Conservation (phyloP, 2,888 invertebrate genomes). For the Lagria hirta region DNA sequence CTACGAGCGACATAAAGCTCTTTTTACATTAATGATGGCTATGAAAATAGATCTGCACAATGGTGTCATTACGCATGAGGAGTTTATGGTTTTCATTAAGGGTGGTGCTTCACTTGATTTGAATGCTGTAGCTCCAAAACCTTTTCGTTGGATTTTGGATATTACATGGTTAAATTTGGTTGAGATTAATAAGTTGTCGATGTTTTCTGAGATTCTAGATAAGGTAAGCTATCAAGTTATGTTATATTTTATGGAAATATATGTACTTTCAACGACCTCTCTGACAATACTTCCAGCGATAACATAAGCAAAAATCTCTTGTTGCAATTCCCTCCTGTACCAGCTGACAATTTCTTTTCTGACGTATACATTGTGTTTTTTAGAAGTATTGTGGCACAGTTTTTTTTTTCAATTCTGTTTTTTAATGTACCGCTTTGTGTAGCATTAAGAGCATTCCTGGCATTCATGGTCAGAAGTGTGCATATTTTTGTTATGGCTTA, state of each 20-base stretch:
- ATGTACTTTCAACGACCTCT: not conserved
- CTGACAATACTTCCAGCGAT: too few relatives aligned
- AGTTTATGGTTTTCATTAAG: constrained; percentile 94
- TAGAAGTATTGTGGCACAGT: too few relatives aligned
- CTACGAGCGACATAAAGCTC: constrained; percentile 88
- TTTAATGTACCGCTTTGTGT: too few relatives aligned
- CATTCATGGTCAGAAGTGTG: too few relatives aligned
- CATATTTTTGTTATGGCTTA: too few relatives aligned
- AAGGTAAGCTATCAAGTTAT: constrained; percentile 58
- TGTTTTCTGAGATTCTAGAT: constrained; percentile 75
- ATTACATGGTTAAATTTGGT: constrained; percentile 96
- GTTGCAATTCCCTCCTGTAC: too few relatives aligned
- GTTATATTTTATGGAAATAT: constrained; percentile 4
- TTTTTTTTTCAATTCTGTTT: too few relatives aligned
- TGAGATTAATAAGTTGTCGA: constrained; percentile 82
- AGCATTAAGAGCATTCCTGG: too few relatives aligned
- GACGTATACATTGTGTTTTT: too few relatives aligned
- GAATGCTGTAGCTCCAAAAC: constrained; percentile 90
- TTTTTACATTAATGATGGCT: constrained; percentile 91
- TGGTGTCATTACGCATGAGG: constrained; percentile 79
- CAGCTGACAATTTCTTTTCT: too few relatives aligned
- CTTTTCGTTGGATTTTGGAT: constrained; percentile 92
- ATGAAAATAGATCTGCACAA: constrained; percentile 92
- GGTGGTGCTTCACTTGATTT: constrained; percentile 93
- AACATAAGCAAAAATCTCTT: too few relatives aligned